Base-by-base conservation (phyloP, 2,888 invertebrate species). In the Argyra leucocephala region DNA sequence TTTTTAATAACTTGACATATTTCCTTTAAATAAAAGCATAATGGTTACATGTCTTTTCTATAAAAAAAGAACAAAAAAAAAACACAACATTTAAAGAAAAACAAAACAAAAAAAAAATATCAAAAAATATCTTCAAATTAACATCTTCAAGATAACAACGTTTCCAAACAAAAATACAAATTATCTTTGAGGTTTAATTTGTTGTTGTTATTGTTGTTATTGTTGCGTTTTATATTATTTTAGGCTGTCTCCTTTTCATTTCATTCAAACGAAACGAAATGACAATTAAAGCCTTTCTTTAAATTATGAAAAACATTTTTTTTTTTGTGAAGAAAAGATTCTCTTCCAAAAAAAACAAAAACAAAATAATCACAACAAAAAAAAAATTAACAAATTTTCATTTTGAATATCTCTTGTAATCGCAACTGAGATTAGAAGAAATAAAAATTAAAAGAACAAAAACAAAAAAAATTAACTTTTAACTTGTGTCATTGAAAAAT, bases 221-320 rank as follows among this genome's bases (percentile, higher is more conserved):
- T 48, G 31, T 48, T 48, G 37, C 12, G 6, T 37, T 18, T 48
- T n/a, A 15, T 18, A 48, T 3, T 12, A 48, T 48, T 48, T 18
- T 12, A 18, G 18, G 18, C 18, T 48, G 37, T 37, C 37, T 37
- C 37, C 37, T 37, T 37, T 37, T 5, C 18, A 12, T 48, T 18
- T 48, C 18, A 48, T 48, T 48, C 18, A 5, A 48, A 5, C 18
- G 12, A 2, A 48, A 48, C 12, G 12, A 48, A 48, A 48, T 48
- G 48, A 48, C 48, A 48, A 48, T 48, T 48, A 48, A 48, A 48
- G 48, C 48, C 48, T 48, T 48, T 48, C 48, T 48, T 48, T n/a
- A 18, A n/a, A n/a, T n/a, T 18, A 18, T 48, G 48, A 48, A 48
- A 48, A 48, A 48, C 48, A 12, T 15, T 15, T 18, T n/a, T 48